Evolutionary conservation across 2,797 vertebrate species (phyloP), one percentile per base, ranked within the genome.

Genomic region (Acipenser ruthenus): DNA sequence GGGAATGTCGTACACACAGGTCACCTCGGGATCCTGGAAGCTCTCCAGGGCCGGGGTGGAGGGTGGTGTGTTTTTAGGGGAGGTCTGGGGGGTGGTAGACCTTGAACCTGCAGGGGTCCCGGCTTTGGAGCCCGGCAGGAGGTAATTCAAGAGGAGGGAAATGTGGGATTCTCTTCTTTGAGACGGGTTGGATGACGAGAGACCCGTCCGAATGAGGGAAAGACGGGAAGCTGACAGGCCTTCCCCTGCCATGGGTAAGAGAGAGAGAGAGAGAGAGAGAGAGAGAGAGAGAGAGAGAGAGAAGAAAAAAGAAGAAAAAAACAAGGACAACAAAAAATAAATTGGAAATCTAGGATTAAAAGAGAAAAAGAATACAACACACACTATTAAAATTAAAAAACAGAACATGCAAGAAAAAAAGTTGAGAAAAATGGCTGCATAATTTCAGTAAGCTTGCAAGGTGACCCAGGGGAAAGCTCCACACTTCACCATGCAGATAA

Each of bases 171-270:
- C 93, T 80, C 85, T 88, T 88, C 92, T 92, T 87, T 94, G 82
- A 79, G 87, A 92, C 83, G 92, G 88, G 89, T 82, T 90, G 85
- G 93, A 88, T 81, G 88, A 85, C 83, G 93, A 92, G 75, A 93
- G 79, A 86, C 92, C 93, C 86, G 90, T 89, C 87, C 93, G 94
- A 80, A 95, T 77, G 78, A 89, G 94, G 89, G 94, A 96, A 79
- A 91, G 93, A 70, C 82, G 93, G 83, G 95, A 96, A 90, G 95
- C 93, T 81, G 94, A 97, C 76, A 97, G 91, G 87, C 94, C 93
- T 89, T 97, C 95, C 93, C 94, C 95, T 97, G 90, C 90, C 86
- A 79, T 86, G 84, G 91, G 89, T 92, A 89, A 89, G 81, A 87
- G 74, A 82, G 49, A 13, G 67, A 68, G 62, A 77, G 73, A 84